phyloP scores from a whole-genome alignment of 2,113 vertebrate genomes.

The Chauna torquata region DNA sequence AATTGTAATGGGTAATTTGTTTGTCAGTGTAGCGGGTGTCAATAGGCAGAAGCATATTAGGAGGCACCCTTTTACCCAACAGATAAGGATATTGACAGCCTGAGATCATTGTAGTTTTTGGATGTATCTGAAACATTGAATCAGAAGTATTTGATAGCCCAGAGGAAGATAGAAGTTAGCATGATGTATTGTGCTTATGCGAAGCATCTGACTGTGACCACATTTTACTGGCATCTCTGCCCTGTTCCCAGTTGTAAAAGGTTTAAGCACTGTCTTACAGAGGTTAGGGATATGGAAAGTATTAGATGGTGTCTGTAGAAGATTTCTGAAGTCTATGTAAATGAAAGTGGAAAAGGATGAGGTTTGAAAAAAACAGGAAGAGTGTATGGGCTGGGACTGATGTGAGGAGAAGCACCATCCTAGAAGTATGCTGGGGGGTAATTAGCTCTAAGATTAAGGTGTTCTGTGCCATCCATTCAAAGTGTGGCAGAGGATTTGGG shows the following conservation, averaged over 20 bases:
- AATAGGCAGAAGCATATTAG: not conserved
- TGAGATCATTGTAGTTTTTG: not conserved
- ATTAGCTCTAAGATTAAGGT: not conserved
- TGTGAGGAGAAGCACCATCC: not conserved
- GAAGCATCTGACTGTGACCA: not conserved
- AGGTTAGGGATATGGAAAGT: not conserved
- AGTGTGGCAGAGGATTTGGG: not conserved
- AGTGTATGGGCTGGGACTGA: rapidly evolving
- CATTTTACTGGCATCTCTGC: not conserved
- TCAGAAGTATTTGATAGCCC: not conserved
- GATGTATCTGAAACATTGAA: not conserved
- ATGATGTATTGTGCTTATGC: not conserved
- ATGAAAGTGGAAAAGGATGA: not conserved
- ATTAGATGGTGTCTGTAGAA: not conserved
- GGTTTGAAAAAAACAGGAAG: not conserved
- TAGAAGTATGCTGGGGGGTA: not conserved
- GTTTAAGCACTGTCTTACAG: not conserved
- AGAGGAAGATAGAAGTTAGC: not conserved
- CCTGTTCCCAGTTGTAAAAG: not conserved
- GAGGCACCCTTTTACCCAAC: not conserved
- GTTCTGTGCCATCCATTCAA: not conserved
- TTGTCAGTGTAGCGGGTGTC: not conserved
- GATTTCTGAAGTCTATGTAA: not conserved
- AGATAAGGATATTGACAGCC: not conserved
- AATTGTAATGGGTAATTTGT: not conserved